Base-by-base conservation (phyloP, 2,888 invertebrate species). In the Acanthosepion lycidas region DNA sequence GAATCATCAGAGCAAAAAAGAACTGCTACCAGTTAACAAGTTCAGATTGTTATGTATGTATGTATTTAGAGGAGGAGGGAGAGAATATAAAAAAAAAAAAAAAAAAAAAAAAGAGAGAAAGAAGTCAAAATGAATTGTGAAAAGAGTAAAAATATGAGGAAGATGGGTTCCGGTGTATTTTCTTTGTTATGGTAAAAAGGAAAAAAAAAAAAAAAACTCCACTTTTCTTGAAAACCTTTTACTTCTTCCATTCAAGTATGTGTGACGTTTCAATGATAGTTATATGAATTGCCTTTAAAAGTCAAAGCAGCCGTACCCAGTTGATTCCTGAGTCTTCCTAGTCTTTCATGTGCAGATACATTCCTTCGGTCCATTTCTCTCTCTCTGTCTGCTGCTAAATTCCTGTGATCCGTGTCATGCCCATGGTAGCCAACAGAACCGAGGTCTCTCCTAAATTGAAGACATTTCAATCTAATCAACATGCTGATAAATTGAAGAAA, bases 301-400 rank as follows among this genome's bases (percentile, higher is more conserved):
- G 26, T 6, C 5, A 92, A 93, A 93, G 53, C 28, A 42, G n/a
- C 55, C 15, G 23, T 59, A 94, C 94, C 94, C 33, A 42, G 55
- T 28, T 48, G 55, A 48, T 42, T 94, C 55, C 94, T 94, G 15
- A 94, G 33, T n/a, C 94, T 64, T 15, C 94, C 78, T 20, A 94
- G 55, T 42, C 94, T 55, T 55, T 94, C 94, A 42, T 94, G 94
- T 15, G 94, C 94, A 55, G 94, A 94, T 26, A 94, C 48, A 64
- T 59, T 94, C 42, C 94, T 53, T 64, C 94, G 53, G 28, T 94
- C 94, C 15, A 55, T 42, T 8, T 94, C 94, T 48, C 94, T 53
- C 18, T 64, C 94, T 2, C 59, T 64, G 20, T 94, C 94, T 55
- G 64, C 18, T 51, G 53, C 1, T 28, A 94, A 33, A 4, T 55